Conservation (phyloP, 2,888 invertebrate genomes). For the Heliconius charithonia region DNA sequence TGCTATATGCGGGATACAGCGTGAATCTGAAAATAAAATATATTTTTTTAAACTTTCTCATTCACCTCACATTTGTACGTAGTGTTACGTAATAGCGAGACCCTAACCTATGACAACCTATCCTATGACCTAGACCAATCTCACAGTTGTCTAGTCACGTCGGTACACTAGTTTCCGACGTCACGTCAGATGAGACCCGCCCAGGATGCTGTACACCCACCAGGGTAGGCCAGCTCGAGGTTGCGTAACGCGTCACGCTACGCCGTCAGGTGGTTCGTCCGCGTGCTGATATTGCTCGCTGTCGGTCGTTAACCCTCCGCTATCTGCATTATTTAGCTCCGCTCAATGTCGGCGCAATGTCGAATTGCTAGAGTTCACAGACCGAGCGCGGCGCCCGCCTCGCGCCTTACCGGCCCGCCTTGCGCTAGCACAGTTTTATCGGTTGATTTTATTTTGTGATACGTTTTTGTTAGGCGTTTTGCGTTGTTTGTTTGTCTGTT, state of each 20-base stretch:
- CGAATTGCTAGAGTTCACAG: constrained; percentile 78
- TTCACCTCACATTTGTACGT: background rate
- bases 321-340: constrained; percentile 82
- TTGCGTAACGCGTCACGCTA: constrained; percentile 66
- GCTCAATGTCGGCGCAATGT: constrained; percentile 81
- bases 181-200: background rate
- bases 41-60: background rate
- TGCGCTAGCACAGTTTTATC: constrained; percentile 71
- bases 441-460: constrained; percentile 43
- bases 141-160: background rate
- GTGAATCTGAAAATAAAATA: no score
- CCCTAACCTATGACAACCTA: constrained; percentile 5
- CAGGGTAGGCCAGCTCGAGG: constrained; percentile 66
- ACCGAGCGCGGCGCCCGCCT: constrained; percentile 67
- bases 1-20: no score
- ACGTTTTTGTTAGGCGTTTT: constrained; percentile 25
- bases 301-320: constrained; percentile 79
- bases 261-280: constrained; percentile 73
- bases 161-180: background rate
- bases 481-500: background rate
- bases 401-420: constrained; percentile 68
- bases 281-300: constrained; percentile 78
- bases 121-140: no score
- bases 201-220: constrained; percentile 36
- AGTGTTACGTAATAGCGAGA: background rate